phyloP scores from a whole-genome alignment of 2,113 vertebrate species.

The Chlamydotis undulata region DNA sequence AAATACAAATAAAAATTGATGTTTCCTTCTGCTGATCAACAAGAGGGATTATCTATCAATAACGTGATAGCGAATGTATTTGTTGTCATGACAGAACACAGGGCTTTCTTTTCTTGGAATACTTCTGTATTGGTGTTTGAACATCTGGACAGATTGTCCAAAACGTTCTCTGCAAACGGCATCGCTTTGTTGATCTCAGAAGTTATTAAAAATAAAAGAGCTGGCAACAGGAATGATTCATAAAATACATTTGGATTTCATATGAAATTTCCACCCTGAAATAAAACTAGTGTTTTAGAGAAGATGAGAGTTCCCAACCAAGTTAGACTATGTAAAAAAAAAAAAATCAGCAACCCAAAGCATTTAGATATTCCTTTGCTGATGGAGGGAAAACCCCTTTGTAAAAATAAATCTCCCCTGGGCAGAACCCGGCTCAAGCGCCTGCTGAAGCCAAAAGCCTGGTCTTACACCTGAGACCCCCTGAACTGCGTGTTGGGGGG shows the following conservation, averaged over 20 bases:
- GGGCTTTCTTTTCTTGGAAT: background rate
- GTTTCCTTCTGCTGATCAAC: conserved; percentile 11
- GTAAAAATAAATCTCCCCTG: background rate
- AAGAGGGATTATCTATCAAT: background rate
- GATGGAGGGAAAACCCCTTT: background rate
- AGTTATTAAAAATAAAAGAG: conserved; percentile 54
- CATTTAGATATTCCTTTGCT: background rate
- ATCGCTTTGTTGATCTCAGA: background rate
- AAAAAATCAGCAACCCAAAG: background rate
- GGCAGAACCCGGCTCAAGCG: background rate
- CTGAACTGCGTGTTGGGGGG: accelerated
- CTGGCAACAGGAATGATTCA: conserved; percentile 7
- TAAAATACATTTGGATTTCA: conserved; percentile 22
- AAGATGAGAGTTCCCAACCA: background rate
- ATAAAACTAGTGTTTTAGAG: background rate
- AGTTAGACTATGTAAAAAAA: background rate
- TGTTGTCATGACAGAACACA: background rate
- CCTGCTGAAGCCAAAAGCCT: background rate
- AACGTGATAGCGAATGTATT: background rate
- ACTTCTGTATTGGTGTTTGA: background rate
- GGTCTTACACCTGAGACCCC: background rate
- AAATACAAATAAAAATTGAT: conserved; percentile 51
- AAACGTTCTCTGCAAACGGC: background rate
- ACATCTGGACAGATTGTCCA: conserved; percentile 37
- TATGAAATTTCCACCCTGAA: background rate